Evolutionary conservation across 1,140 invertebrate species (phyloP).

Genomic region (Pantala flavescens): DNA sequence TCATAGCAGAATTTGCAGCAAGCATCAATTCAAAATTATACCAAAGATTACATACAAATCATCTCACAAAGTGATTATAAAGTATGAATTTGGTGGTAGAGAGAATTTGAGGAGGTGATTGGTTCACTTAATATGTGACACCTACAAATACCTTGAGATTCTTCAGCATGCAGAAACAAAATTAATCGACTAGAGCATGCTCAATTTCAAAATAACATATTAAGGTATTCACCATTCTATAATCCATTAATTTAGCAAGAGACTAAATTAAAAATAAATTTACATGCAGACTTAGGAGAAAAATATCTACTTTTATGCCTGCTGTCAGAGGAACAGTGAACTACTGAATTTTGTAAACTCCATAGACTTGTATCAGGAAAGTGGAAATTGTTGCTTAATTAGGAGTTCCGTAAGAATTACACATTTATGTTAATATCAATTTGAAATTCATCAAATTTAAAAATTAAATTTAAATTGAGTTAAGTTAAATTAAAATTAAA

Average conservation of each 20-base stretch:
- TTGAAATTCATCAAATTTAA: no score
- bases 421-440: no score
- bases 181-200: not conserved
- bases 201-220: not conserved
- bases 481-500: no score
- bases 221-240: not conserved
- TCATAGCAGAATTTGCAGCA: not conserved
- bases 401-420: no score
- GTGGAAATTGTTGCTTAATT: not conserved
- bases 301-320: not conserved
- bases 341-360: no score
- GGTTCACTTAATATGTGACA: not conserved
- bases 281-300: not conserved
- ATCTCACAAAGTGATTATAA: not conserved
- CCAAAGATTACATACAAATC: not conserved
- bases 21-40: not conserved
- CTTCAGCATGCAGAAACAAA: not conserved
- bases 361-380: not conserved
- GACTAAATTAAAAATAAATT: not conserved
- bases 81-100: constrained; percentile 4
- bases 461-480: no score
- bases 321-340: no score
- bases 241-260: constrained; percentile 5
- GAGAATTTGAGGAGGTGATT: not conserved
- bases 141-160: not conserved